Conservation (phyloP, 2,113 vertebrate species). For the cat (Felis catus) region F.catus_Fca126_mat1.0 CM031412.1:158035001-158035500, state of each 20-base stretch:
- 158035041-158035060: neutral
- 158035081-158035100: neutral
- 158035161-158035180: neutral
- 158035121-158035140: neutral
- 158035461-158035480: neutral
- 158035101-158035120: slow-evolving; percentile 13
- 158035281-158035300: slow-evolving; percentile 24
- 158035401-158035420: neutral
- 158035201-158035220: neutral
- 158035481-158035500: neutral
- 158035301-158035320: slow-evolving; percentile 8
- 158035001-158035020: neutral
- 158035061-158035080: neutral
- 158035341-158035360: neutral
- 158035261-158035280: neutral
- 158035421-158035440: neutral
- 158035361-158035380: neutral
- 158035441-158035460: neutral
- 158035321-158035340: neutral
- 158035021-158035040: neutral
- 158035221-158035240: neutral
- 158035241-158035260: neutral
- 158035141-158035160: neutral
- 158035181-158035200: neutral
- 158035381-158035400: neutral